A percentile compares a stretch with the other conserved stretches of the same genome.
These are phyloP conservation scores for Bombus soroeensis DNA, from an alignment of 1,140 invertebrate genomes.

Conservation along the genomic window DNA sequence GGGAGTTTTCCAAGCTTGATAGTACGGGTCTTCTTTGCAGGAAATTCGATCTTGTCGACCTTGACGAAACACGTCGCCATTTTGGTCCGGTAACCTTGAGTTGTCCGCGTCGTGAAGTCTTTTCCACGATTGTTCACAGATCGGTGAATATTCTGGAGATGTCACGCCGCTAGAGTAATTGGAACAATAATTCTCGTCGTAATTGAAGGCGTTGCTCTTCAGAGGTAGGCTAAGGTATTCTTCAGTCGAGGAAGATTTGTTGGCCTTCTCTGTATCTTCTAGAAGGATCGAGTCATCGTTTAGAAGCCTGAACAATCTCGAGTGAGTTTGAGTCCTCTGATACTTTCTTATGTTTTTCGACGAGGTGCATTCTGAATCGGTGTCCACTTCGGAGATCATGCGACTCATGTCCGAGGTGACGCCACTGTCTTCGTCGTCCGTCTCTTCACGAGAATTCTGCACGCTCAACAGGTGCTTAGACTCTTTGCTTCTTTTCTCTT, in stretches of 20 bases:
- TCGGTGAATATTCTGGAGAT: constrained; percentile 76
- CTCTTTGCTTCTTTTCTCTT: constrained; percentile 26
- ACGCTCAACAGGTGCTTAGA: constrained; percentile 71
- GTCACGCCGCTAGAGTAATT: constrained; percentile 72
- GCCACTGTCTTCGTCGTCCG: constrained; percentile 88
- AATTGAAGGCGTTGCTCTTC: constrained; percentile 60
- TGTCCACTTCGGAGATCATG: constrained; percentile 87
- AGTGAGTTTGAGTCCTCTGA: constrained; percentile 88
- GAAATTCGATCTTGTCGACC: constrained; percentile 76
- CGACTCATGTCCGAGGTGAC: constrained; percentile 88
- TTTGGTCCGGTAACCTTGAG: constrained; percentile 74
- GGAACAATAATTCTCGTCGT: constrained; percentile 70
- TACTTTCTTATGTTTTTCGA: constrained; percentile 85
- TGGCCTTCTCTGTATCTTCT: constrained; percentile 73
- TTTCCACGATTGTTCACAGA: constrained; percentile 67
- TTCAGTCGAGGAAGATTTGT: constrained; percentile 47
- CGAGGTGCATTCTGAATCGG: constrained; percentile 85
- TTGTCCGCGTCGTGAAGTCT: constrained; percentile 68
- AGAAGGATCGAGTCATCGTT: constrained; percentile 83
- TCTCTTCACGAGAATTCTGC: constrained; percentile 83
- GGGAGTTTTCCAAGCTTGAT: constrained; percentile 84
- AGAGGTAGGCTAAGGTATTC: constrained; percentile 67
- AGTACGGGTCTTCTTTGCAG: constrained; percentile 84
- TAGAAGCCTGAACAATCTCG: constrained; percentile 87
- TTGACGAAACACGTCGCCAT: constrained; percentile 61